phyloP scores from a whole-genome alignment of 2,113 vertebrate species.

The Chauna torquata region DNA sequence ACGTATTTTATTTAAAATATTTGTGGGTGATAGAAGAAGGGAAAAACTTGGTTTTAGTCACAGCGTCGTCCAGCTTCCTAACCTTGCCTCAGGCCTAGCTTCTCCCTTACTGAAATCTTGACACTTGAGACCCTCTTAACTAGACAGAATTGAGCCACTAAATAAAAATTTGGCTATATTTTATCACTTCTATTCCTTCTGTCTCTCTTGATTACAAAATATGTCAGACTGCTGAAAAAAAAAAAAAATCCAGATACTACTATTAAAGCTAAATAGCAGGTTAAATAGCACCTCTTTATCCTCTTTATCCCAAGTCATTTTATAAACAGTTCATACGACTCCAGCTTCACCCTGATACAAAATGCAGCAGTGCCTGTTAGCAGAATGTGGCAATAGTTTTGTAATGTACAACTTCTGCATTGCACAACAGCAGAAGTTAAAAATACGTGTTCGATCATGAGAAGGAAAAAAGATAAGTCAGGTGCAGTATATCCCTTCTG shows the following conservation, averaged over 20 bases:
- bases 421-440: not conserved
- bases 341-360: conserved; percentile 21
- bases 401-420: not conserved
- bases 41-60: not conserved
- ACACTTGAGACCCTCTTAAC: not conserved
- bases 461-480: not conserved
- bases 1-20: not conserved
- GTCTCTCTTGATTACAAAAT: not conserved
- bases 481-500: not conserved
- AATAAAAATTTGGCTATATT: not conserved
- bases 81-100: not conserved
- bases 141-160: not conserved
- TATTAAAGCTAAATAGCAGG: not conserved
- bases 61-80: not conserved
- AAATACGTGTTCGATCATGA: not conserved
- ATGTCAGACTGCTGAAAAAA: not conserved
- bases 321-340: not conserved
- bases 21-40: not conserved
- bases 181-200: not conserved
- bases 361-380: conserved; percentile 36
- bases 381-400: conserved; percentile 33
- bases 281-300: not conserved
- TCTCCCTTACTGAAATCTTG: not conserved
- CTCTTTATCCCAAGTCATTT: not conserved
- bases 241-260: not conserved